phyloP scores from a whole-genome alignment of 1,140 invertebrate species.

The Drosophila baimaii region DNA sequence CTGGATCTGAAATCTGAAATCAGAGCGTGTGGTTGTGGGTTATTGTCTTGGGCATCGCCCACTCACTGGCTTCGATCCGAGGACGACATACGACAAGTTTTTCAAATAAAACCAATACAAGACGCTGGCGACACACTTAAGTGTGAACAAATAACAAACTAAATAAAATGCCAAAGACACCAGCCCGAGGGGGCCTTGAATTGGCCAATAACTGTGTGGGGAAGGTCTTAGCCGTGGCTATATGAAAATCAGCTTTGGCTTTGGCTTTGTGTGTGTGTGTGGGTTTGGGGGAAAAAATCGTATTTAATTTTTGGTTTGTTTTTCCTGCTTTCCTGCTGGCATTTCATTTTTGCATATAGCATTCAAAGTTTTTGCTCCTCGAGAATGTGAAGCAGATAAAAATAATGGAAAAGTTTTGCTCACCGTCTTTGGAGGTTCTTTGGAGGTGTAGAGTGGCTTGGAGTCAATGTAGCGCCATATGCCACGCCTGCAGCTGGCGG shows the following conservation, averaged over 20 bases:
- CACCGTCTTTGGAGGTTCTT: constrained; percentile 43
- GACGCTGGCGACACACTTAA: constrained; percentile 74
- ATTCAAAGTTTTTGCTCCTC: constrained; percentile 75
- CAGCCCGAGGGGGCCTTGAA: constrained; percentile 52
- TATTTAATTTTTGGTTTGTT: constrained; percentile 78
- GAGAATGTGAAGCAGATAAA: constrained; percentile 81
- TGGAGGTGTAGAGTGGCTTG: constrained; percentile 6
- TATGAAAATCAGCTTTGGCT: constrained; percentile 77
- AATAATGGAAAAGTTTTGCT: constrained; percentile 79
- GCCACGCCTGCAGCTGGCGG: constrained; percentile 53
- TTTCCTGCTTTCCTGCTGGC: constrained; percentile 27
- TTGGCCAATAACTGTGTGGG: constrained; percentile 64
- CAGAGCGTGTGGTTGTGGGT: constrained; percentile 33
- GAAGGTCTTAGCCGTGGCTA: constrained; percentile 35
- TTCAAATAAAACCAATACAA: constrained; percentile 80
- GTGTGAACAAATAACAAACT: constrained; percentile 82
- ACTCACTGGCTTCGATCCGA: constrained; percentile 75
- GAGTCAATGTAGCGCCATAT: constrained; percentile 58
- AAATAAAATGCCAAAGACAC: constrained; percentile 77
- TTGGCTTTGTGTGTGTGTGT: constrained; percentile 12
- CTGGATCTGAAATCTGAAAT: constrained; percentile 21
- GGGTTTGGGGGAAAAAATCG: constrained; percentile 52
- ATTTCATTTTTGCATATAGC: constrained; percentile 68
- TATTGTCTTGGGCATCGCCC: constrained; percentile 77
- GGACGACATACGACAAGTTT: constrained; percentile 79